These are phyloP conservation scores for Heliconius charithonia DNA, from an alignment of 2,888 invertebrate genomes.

Conservation along the genomic window DNA sequence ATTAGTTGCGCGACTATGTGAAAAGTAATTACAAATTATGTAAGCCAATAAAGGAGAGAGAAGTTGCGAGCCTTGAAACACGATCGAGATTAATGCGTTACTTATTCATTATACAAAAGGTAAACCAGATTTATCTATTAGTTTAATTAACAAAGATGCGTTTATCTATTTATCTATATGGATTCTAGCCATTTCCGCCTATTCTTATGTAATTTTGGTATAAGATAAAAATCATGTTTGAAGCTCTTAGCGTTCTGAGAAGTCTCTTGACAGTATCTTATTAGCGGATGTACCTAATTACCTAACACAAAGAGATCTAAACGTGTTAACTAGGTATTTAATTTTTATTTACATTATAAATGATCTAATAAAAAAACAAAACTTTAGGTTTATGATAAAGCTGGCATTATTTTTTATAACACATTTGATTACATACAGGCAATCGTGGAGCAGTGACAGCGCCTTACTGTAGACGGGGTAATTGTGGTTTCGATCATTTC, in stretches of 20 bases:
- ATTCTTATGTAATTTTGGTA: slow-evolving; percentile 38
- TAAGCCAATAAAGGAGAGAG: slow-evolving; percentile 69
- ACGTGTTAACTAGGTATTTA: slow-evolving; percentile 1
- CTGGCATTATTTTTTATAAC: neutral
- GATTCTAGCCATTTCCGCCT: slow-evolving; percentile 38
- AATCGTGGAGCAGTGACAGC: neutral
- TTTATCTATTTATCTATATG: slow-evolving; percentile 32
- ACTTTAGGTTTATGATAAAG: no score
- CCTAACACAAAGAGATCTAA: slow-evolving; percentile 1
- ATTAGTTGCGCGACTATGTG: slow-evolving; percentile 67
- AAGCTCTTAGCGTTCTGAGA: slow-evolving; percentile 27
- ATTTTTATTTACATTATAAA: neutral
- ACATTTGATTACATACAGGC: neutral
- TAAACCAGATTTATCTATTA: slow-evolving; percentile 50
- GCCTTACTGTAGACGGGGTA: no score
- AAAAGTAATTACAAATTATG: slow-evolving; percentile 76
- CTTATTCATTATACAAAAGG: slow-evolving; percentile 54
- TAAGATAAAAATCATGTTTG: slow-evolving; percentile 31
- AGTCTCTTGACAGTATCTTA: slow-evolving; percentile 20
- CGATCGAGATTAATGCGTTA: slow-evolving; percentile 55
- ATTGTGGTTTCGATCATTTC: neutral
- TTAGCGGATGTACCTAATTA: slow-evolving; percentile 5
- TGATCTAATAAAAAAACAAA: neutral
- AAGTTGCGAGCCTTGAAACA: slow-evolving; percentile 65
- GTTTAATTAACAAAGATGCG: slow-evolving; percentile 60